Evolutionary conservation across 2,113 vertebrate species (phyloP), one percentile per base, ranked within the genome.

Genomic region (Platysteira castanea): DNA sequence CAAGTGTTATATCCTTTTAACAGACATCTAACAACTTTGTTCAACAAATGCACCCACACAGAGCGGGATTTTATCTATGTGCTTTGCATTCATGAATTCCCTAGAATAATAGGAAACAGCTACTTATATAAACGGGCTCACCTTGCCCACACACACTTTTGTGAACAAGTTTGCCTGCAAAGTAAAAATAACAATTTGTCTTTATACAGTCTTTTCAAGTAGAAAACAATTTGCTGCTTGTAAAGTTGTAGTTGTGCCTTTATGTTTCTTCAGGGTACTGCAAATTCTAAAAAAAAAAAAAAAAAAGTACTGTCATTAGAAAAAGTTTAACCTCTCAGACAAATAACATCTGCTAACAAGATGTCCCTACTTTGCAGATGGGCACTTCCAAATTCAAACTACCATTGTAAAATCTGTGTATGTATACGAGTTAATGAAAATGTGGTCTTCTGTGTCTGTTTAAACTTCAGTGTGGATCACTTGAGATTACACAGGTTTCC

Each of bases 271-370:
- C 68, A 20, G 22, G 49, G 73, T 77, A 76, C 71, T 44, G n/a
- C 30, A 95, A 89, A 91, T 27, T 33, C 27, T 69, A 7, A 70
- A 68, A 57, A 41, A 70, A 80, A 44, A 44, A 39, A 39, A n/a
- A 65, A 27, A 63, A 61, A 83, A 63, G 16, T 60, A 33, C 57
- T 37, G 23, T 65, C 44, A 79, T 86, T 90, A 81, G 42, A 54
- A 53, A 15, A 54, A 89, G 39, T 78, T 89, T 86, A 92, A 42
- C 30, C 27, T 87, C 76, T 67, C 76, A 80, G 83, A 89, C 78
- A 90, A 74, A 71, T 54, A 84, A 70, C 69, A 95, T 90, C 82
- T 77, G 93, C 57, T 60, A 56, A 73, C 54, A 95, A 78, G 93
- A 89, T 56, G 47, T 47, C 65, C 80, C 68, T 60, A 52, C 70